A percentile compares a stretch with the other conserved stretches of the same genome.
These are phyloP conservation scores for Nomada flava DNA, from an alignment of 2,888 invertebrate genomes.

Conservation along the genomic window DNA sequence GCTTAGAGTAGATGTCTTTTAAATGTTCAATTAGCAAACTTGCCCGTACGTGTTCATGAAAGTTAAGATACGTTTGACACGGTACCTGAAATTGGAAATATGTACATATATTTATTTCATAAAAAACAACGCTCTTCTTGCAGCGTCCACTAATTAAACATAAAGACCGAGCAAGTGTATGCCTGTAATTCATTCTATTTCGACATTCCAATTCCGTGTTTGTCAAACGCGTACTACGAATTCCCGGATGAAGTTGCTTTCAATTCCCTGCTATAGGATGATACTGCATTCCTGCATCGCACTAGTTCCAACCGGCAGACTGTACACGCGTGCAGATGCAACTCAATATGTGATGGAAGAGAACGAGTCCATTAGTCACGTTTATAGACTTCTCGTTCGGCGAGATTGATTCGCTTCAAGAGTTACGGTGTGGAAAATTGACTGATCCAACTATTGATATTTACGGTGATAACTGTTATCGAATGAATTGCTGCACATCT, in stretches of 20 bases:
- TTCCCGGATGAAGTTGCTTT: constrained; percentile 48
- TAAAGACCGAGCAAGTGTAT: no score
- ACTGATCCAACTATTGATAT: constrained; percentile 3
- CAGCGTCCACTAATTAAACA: no score
- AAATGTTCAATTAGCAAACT: not conserved
- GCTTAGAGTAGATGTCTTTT: not conserved
- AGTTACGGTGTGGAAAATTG: constrained; percentile 22
- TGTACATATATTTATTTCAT: no score
- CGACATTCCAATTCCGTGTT: no score
- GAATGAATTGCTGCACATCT: not conserved
- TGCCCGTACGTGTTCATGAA: no score
- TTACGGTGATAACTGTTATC: not conserved
- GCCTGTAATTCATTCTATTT: no score
- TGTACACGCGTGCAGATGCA: constrained; percentile 32
- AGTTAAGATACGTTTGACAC: no score
- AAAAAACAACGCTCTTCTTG: no score
- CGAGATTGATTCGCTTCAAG: constrained; percentile 48
- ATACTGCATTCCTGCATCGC: constrained; percentile 56
- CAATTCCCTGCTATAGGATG: constrained; percentile 29
- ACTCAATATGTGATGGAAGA: constrained; percentile 42
- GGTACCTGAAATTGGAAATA: no score
- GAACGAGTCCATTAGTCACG: constrained; percentile 67
- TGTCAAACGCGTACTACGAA: constrained; percentile 9
- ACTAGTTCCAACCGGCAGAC: constrained; percentile 54
- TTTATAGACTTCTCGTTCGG: constrained; percentile 59